Evolutionary conservation across 2,113 vertebrate species (phyloP).

Genomic region (Catharus minimus): DNA sequence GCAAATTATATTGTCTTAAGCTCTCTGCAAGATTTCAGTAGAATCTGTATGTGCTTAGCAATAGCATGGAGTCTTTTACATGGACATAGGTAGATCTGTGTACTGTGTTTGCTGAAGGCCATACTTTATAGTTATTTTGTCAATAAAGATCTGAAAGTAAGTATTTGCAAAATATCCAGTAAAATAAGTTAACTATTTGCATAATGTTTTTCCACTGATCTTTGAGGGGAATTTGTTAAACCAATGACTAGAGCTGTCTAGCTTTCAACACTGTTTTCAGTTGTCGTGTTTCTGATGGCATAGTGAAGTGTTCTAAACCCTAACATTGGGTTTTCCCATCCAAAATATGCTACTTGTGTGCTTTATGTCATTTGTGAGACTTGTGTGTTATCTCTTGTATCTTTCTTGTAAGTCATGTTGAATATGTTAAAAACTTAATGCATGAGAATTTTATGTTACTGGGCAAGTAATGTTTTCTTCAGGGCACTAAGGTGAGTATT

Average conservation of each 20-base stretch:
- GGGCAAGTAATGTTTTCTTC: neutral
- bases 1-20: neutral
- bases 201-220: neutral
- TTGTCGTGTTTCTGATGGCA: neutral
- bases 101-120: neutral
- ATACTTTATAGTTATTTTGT: neutral
- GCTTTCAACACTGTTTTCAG: neutral
- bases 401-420: neutral
- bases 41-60: neutral
- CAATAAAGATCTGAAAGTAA: neutral
- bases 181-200: neutral
- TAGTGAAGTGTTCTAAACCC: neutral
- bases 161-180: neutral
- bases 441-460: neutral
- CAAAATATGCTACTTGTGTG: neutral
- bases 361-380: neutral
- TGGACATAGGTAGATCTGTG: accelerated
- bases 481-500: neutral
- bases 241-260: neutral
- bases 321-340: neutral
- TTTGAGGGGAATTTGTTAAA: neutral
- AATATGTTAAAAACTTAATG: neutral
- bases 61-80: neutral
- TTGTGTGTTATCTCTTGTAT: neutral
- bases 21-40: neutral